A percentile compares a stretch with the other conserved stretches of the same genome.
Evolutionary conservation across 2,888 invertebrate genomes (phyloP).

Genomic region (Morpho helenor): DNA sequence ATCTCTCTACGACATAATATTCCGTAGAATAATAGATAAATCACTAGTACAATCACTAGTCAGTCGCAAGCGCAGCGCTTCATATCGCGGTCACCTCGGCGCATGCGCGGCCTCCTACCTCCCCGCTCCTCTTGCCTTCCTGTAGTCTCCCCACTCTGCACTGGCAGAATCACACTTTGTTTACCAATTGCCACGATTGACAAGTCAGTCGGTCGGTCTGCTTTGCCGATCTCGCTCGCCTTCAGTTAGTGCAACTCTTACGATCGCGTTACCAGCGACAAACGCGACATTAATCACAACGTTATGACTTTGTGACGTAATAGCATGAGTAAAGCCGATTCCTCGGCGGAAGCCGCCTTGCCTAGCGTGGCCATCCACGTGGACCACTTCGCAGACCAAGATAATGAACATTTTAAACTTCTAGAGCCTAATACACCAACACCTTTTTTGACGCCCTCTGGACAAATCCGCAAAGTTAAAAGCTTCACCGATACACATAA

Average conservation of each 20-base stretch:
- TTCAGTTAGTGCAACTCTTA: slow-evolving; percentile 82
- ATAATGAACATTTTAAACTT: slow-evolving; percentile 63
- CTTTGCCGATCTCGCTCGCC: slow-evolving; percentile 90
- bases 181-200: slow-evolving; percentile 75
- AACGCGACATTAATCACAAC: slow-evolving; percentile 63
- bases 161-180: slow-evolving; percentile 63
- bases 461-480: slow-evolving; percentile 74
- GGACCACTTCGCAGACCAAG: slow-evolving; percentile 58
- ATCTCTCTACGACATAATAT: too few species aligned
- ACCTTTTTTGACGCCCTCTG: slow-evolving; percentile 65
- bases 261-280: slow-evolving; percentile 67
- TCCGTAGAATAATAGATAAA: background rate
- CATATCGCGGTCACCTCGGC: slow-evolving; percentile 83
- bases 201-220: slow-evolving; percentile 70
- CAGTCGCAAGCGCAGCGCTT: slow-evolving; percentile 84
- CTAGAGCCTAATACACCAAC: slow-evolving; percentile 53
- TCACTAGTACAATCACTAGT: slow-evolving; percentile 1
- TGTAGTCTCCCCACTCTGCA: slow-evolving; percentile 53
- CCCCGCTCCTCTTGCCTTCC: slow-evolving; percentile 82
- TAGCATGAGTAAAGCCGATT: slow-evolving; percentile 69
- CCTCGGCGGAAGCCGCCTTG: slow-evolving; percentile 62
- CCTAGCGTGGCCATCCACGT: slow-evolving; percentile 68
- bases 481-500: slow-evolving; percentile 73
- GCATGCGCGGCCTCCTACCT: slow-evolving; percentile 89
- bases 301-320: slow-evolving; percentile 74